Conservation (phyloP, 2,797 vertebrate species). For the Lepidocolaptes lacrymiger region DNA sequence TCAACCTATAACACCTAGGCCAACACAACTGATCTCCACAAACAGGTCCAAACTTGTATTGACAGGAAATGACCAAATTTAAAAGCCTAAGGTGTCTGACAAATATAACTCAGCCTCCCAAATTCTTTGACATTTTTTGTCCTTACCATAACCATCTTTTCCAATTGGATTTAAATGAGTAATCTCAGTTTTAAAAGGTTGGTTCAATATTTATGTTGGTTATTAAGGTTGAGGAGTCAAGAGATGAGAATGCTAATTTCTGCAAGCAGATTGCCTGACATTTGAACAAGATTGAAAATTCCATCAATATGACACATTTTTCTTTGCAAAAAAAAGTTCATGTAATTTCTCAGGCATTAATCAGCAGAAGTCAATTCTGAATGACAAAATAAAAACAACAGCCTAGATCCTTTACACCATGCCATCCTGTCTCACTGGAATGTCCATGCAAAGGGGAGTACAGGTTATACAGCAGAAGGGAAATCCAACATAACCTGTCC, state of each 20-base stretch:
- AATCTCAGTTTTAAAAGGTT: slow-evolving; percentile 59
- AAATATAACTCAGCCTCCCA: not conserved
- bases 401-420: rapidly evolving
- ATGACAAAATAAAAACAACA: not conserved
- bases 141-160: not conserved
- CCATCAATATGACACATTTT: slow-evolving; percentile 12
- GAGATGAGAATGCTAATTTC: slow-evolving; percentile 43
- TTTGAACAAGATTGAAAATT: slow-evolving; percentile 55
- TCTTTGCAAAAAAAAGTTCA: not conserved
- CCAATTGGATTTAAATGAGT: slow-evolving; percentile 39
- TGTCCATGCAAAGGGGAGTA: not conserved
- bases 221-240: slow-evolving; percentile 45
- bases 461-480: not conserved
- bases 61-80: slow-evolving; percentile 31
- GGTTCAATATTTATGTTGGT: slow-evolving; percentile 51
- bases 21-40: not conserved
- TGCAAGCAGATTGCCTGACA: slow-evolving; percentile 55
- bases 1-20: slow-evolving; percentile 35
- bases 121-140: slow-evolving; percentile 47
- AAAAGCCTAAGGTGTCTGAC: not conserved
- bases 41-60: not conserved
- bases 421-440: not conserved
- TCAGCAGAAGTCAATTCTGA: not conserved
- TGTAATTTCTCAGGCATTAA: slow-evolving; percentile 36
- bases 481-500: not conserved